Evolutionary conservation across 2,113 vertebrate species (phyloP).

Genomic region (Jacana jacana): DNA sequence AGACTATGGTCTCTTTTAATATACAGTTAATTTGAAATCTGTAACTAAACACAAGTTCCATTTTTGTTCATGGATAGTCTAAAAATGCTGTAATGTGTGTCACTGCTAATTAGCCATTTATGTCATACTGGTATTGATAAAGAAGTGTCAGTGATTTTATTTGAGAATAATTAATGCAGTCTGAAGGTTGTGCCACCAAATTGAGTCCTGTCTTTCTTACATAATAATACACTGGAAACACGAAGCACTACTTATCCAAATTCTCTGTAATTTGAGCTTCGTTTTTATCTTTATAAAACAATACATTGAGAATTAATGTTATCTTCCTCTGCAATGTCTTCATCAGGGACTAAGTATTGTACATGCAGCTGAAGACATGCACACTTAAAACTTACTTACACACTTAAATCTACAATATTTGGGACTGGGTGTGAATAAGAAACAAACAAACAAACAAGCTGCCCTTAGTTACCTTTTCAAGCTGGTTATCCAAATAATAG

Average conservation of each 20-base stretch:
- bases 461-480: not conserved
- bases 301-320: not conserved
- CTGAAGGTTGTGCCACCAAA: not conserved
- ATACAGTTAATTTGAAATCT: not conserved
- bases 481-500: not conserved
- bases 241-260: not conserved
- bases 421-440: not conserved
- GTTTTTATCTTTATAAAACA: not conserved
- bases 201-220: not conserved
- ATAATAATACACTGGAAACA: not conserved
- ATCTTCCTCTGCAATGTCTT: not conserved
- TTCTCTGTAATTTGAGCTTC: not conserved
- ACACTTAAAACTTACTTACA: not conserved
- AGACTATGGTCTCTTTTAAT: not conserved
- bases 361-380: not conserved
- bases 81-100: not conserved
- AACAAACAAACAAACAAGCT: not conserved
- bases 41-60: not conserved
- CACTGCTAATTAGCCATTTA: not conserved
- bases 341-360: not conserved
- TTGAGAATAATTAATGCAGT: not conserved
- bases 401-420: not conserved
- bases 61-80: not conserved
- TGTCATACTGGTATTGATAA: not conserved
- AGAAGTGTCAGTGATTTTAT: not conserved